phyloP scores from a whole-genome alignment of 1,140 invertebrate species.

The Platyura marginata region DNA sequence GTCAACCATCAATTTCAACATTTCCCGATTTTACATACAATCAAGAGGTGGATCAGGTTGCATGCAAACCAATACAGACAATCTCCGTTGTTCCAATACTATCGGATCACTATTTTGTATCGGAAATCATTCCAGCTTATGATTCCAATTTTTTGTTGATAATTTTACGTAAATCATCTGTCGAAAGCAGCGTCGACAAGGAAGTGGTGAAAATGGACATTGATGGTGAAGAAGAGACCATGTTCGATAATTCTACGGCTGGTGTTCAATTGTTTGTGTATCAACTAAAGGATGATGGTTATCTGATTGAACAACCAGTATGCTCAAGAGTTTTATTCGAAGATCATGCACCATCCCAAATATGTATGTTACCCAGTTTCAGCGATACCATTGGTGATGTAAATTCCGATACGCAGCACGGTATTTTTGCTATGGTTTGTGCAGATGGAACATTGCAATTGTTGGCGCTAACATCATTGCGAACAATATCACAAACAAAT shows the following conservation, averaged over 20 bases:
- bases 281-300: slow-evolving; percentile 3
- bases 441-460: slow-evolving; percentile 48
- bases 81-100: too few relatives aligned
- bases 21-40: too few relatives aligned
- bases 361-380: slow-evolving; percentile 40
- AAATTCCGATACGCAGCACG: slow-evolving; percentile 21
- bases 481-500: slow-evolving; percentile 38
- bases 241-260: neutral
- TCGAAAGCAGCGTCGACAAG: slow-evolving; percentile 9
- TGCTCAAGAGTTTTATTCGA: too few relatives aligned
- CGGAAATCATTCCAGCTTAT: too few relatives aligned
- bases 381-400: slow-evolving; percentile 24
- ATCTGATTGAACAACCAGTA: too few relatives aligned
- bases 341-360: slow-evolving; percentile 42
- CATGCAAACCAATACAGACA: too few relatives aligned
- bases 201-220: slow-evolving; percentile 7
- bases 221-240: neutral
- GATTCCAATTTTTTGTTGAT: too few relatives aligned
- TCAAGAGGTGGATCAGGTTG: too few relatives aligned
- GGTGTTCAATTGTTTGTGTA: neutral
- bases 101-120: too few relatives aligned
- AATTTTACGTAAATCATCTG: neutral
- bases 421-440: slow-evolving; percentile 37
- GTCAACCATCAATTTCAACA: too few relatives aligned
- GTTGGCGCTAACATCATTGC: slow-evolving; percentile 41